These are phyloP conservation scores for Drosophila villosipedis DNA, from an alignment of 2,888 invertebrate species.

Conservation along the genomic window DNA sequence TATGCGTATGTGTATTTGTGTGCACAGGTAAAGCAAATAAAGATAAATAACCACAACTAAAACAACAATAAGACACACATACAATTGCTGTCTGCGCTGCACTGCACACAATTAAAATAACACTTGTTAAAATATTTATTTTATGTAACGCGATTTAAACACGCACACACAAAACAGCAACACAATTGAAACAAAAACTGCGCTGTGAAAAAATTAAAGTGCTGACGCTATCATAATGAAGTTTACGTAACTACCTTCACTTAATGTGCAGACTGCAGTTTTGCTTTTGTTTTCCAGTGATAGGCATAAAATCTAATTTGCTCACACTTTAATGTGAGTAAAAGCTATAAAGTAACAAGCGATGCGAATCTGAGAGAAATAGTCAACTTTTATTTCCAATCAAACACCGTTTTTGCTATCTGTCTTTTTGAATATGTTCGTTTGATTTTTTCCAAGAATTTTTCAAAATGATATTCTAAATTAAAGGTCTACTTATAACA, in stretches of 20 bases:
- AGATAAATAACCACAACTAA: conserved; percentile 55
- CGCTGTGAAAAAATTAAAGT: conserved; percentile 46
- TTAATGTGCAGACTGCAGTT: conserved; percentile 33
- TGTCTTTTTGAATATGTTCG: too few relatives aligned
- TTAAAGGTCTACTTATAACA: neutral
- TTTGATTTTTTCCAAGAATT: neutral
- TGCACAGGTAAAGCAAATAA: conserved; percentile 31
- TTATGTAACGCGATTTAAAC: conserved; percentile 45
- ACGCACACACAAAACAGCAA: conserved; percentile 14
- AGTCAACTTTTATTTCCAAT: neutral
- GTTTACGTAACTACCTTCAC: conserved; percentile 30
- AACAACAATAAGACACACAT: conserved; percentile 12
- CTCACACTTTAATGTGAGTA: conserved; percentile 4
- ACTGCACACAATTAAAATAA: conserved; percentile 76
- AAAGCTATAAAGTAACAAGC: too few relatives aligned
- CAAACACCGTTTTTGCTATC: neutral
- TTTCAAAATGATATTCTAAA: neutral
- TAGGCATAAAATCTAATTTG: conserved; percentile 11
- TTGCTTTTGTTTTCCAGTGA: conserved; percentile 8
- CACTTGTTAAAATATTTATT: conserved; percentile 78
- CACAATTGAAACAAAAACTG: conserved; percentile 25
- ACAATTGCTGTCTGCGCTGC: conserved; percentile 41
- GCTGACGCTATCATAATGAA: conserved; percentile 47
- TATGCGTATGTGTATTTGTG: neutral
- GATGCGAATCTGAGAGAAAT: neutral